phyloP scores from a whole-genome alignment of 1,140 invertebrate species.

The Battus philenor region DNA sequence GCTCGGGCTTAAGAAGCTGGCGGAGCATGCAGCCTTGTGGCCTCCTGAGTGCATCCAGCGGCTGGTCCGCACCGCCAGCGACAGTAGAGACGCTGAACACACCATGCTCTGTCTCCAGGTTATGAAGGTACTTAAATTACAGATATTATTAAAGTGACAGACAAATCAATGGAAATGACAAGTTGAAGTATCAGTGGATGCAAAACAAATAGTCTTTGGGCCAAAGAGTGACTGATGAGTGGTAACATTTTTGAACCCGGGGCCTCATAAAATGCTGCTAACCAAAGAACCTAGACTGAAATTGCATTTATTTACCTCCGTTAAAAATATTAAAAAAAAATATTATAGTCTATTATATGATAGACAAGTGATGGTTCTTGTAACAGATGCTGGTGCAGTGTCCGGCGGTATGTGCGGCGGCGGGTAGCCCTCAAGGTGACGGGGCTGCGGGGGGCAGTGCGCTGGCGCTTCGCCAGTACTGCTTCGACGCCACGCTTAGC shows the following conservation, averaged over 20 bases:
- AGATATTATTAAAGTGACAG: too few species aligned
- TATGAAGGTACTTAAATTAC: conserved; percentile 60
- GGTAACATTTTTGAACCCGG: too few species aligned
- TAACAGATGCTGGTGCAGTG: conserved; percentile 51
- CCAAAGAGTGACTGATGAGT: too few species aligned
- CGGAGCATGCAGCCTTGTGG: conserved; percentile 75
- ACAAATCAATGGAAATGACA: too few species aligned
- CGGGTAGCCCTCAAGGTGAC: too few species aligned
- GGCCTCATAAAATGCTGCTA: too few species aligned
- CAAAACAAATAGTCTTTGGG: too few species aligned
- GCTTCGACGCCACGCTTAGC: conserved; percentile 51
- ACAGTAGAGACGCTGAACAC: conserved; percentile 35
- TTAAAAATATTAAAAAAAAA: too few species aligned
- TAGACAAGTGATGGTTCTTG: background rate
- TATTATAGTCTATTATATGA: too few species aligned
- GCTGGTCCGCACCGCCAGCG: conserved; percentile 36
- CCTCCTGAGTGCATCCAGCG: conserved; percentile 35
- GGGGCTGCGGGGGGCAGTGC: conserved; percentile 19
- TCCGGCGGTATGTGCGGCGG: conserved; percentile 50
- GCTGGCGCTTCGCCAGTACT: conserved; percentile 49
- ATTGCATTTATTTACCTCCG: too few species aligned
- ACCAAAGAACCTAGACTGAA: too few species aligned
- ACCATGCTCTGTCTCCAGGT: conserved; percentile 56
- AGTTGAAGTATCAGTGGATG: too few species aligned
- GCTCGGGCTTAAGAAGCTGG: conserved; percentile 84